Percentiles rank a stretch among this genome's conserved stretches.
Evolutionary conservation across 1,140 invertebrate genomes (phyloP).

Genomic region (Aphelenchoides fujianensis): DNA sequence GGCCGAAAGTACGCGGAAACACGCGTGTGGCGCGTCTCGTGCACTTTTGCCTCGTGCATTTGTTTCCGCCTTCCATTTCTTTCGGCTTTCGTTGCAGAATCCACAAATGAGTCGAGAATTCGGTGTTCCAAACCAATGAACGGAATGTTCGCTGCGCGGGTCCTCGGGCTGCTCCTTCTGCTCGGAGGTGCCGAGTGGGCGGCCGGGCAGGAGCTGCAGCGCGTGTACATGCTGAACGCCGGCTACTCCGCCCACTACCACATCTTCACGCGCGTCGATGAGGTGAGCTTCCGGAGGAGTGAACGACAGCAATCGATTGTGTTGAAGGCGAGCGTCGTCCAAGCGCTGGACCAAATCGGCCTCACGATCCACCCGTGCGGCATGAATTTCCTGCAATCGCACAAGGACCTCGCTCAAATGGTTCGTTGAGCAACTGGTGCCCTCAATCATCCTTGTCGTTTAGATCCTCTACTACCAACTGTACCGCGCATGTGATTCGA

Average conservation of each 20-base stretch:
- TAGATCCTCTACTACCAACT: background rate
- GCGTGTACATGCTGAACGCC: slow-evolving; percentile 1
- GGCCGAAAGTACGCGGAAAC: no score
- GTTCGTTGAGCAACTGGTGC: background rate
- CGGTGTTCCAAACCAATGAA: no score
- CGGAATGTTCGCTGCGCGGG: no score
- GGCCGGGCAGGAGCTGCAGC: background rate
- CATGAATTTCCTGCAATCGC: background rate
- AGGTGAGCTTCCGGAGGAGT: background rate
- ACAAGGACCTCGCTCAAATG: background rate
- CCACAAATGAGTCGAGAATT: no score
- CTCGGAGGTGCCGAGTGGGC: no score
- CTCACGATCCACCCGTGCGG: background rate
- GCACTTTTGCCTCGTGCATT: no score
- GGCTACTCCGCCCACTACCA: background rate
- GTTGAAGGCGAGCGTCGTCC: background rate
- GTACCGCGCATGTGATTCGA: background rate
- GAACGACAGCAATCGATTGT: background rate
- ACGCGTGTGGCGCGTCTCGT: no score
- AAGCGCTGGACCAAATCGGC: background rate
- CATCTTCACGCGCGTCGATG: slow-evolving; percentile 9
- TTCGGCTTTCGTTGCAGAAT: no score
- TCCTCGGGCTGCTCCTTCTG: no score
- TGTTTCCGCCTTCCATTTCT: no score
- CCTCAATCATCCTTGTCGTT: background rate